phyloP scores from a whole-genome alignment of 2,113 vertebrate genomes.

The Daubentonia madagascariensis region DNA sequence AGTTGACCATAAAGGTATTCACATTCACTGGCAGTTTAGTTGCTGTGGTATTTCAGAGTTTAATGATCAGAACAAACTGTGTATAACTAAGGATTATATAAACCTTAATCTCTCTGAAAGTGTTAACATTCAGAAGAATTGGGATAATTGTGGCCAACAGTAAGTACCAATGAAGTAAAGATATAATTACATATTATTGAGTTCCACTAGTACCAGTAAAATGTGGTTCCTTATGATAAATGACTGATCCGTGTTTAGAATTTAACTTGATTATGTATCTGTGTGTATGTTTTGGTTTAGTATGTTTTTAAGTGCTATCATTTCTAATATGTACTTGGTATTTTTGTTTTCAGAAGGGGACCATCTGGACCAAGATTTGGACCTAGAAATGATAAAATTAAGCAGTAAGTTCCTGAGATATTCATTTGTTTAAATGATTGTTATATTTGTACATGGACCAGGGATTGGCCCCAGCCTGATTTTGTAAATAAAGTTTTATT shows the following conservation, averaged over 20 bases:
- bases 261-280: background rate
- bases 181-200: background rate
- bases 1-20: conserved; percentile 4
- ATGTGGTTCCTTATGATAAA: background rate
- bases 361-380: conserved; percentile 96
- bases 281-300: background rate
- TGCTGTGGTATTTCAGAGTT: conserved; percentile 1
- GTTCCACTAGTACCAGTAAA: background rate
- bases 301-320: background rate
- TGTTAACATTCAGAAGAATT: conserved; percentile 16
- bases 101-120: conserved; percentile 39
- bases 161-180: background rate
- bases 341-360: conserved; percentile 89
- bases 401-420: conserved; percentile 90
- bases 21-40: background rate
- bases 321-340: conserved; percentile 38
- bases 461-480: background rate
- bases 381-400: conserved; percentile 96
- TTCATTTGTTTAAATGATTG: background rate
- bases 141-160: background rate
- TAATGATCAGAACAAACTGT: background rate
- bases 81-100: background rate
- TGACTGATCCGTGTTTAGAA: background rate
- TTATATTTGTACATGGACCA: background rate
- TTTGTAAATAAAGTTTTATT: conserved; percentile 20